Conservation (phyloP, 1,140 invertebrate genomes). For the Calliopsis andreniformis region DNA sequence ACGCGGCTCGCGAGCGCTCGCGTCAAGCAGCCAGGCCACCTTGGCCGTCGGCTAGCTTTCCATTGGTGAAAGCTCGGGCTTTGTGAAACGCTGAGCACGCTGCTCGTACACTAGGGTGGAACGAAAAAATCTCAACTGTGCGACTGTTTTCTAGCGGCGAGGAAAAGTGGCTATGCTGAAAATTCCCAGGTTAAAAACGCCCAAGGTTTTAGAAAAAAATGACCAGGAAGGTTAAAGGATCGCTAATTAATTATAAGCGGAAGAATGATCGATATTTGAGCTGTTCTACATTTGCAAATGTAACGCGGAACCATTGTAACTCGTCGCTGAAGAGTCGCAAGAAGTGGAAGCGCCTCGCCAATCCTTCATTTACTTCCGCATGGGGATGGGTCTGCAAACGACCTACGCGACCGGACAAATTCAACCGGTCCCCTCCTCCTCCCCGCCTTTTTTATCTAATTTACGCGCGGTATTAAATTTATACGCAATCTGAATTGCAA, state of each 20-base stretch:
- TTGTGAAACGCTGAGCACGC: constrained; percentile 52
- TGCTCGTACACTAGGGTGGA: neutral
- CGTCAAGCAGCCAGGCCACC: constrained; percentile 55
- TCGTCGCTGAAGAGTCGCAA: constrained; percentile 39
- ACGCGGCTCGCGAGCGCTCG: neutral
- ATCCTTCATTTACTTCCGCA: constrained; percentile 22
- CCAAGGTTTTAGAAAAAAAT: no score
- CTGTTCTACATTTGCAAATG: no score
- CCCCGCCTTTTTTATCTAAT: neutral
- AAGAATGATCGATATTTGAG: no score
- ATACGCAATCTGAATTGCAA: constrained; percentile 48
- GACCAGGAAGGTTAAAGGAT: no score
- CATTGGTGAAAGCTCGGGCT: constrained; percentile 74
- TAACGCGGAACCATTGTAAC: no score
- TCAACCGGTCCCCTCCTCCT: neutral
- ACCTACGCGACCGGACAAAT: neutral
- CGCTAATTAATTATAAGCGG: no score
- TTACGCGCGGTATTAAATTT: constrained; percentile 50
- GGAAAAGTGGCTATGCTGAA: no score
- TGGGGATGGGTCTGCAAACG: neutral
- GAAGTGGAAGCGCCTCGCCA: constrained; percentile 2
- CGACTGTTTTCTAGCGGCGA: no score
- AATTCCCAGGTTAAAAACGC: no score
- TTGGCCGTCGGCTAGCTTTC: constrained; percentile 75
- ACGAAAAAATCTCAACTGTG: no score